Percentiles rank a stretch among this genome's conserved stretches.
phyloP scores from a whole-genome alignment of 2,888 invertebrate genomes.

The Eupithecia pulchellata region DNA sequence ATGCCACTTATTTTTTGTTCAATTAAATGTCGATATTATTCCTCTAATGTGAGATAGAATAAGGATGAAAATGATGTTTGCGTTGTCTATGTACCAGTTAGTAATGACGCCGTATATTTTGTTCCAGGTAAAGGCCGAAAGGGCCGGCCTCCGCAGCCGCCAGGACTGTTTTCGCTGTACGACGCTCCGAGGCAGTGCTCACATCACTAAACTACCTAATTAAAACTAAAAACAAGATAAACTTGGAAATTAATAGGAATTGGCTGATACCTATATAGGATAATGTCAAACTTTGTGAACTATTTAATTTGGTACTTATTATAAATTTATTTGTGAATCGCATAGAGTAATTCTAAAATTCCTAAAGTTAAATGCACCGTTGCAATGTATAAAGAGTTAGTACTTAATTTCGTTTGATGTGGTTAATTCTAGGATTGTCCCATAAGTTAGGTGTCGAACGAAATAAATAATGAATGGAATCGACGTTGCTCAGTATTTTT shows the following conservation, averaged over 20 bases:
- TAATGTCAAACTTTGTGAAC: conserved; percentile 60
- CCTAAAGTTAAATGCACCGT: conserved; percentile 70
- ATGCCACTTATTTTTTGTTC: conserved; percentile 75
- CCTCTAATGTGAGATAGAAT: neutral
- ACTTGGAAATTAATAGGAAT: conserved; percentile 55
- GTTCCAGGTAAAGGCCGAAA: conserved; percentile 81
- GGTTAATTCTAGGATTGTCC: conserved; percentile 64
- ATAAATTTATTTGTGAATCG: conserved; percentile 68
- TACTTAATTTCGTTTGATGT: conserved; percentile 68
- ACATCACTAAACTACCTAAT: conserved; percentile 65
- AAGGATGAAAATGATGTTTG: neutral
- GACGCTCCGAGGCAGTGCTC: conserved; percentile 58
- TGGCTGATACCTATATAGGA: conserved; percentile 56
- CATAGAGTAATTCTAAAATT: conserved; percentile 67
- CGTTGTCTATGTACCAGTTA: neutral
- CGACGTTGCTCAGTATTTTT: conserved; percentile 84
- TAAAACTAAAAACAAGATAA: conserved; percentile 55
- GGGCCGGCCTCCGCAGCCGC: conserved; percentile 71
- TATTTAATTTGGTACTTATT: conserved; percentile 60
- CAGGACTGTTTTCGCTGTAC: conserved; percentile 56
- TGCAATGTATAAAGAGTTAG: conserved; percentile 68
- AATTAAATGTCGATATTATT: conserved; percentile 81
- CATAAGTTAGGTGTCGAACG: conserved; percentile 59
- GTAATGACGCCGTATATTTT: conserved; percentile 48
- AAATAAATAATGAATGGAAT: conserved; percentile 68